phyloP scores from a whole-genome alignment of 2,113 vertebrate species.

The Scomber scombrus region DNA sequence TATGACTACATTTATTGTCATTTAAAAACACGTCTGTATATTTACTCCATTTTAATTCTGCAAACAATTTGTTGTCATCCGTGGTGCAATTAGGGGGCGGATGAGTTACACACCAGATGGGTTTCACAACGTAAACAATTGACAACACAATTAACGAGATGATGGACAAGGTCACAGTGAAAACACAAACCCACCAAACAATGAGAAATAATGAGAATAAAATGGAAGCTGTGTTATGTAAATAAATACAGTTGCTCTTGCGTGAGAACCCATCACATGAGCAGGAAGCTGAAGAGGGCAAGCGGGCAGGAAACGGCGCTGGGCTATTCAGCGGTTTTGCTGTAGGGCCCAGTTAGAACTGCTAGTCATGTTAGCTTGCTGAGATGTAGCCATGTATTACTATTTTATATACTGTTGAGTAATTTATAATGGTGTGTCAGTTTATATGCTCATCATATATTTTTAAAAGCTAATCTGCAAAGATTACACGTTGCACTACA shows the following conservation, averaged over 20 bases:
- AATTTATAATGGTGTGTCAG: no score
- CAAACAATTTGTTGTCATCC: conserved; percentile 14
- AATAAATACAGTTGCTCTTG: conserved; percentile 16
- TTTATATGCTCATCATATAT: no score
- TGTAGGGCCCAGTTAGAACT: not conserved
- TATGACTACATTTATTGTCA: conserved; percentile 31
- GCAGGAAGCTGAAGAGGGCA: conserved; percentile 11
- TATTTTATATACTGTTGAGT: no score
- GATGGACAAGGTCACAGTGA: conserved; percentile 27
- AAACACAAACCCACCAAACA: not conserved
- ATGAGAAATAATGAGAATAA: conserved; percentile 25
- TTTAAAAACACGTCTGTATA: conserved; percentile 17
- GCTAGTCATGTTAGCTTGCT: not conserved
- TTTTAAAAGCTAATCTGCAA: no score
- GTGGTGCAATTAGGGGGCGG: conserved; percentile 5
- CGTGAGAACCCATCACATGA: conserved; percentile 18
- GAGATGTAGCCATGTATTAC: no score
- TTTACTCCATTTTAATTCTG: conserved; percentile 28
- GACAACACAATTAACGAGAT: conserved; percentile 13
- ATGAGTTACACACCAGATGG: conserved; percentile 7
- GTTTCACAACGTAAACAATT: conserved; percentile 3
- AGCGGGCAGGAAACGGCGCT: not conserved
- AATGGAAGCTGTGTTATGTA: conserved; percentile 17
- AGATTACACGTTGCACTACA: no score
- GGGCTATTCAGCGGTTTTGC: not conserved